Conservation (phyloP, 2,113 vertebrate genomes). For the Paratilapia polleni region DNA sequence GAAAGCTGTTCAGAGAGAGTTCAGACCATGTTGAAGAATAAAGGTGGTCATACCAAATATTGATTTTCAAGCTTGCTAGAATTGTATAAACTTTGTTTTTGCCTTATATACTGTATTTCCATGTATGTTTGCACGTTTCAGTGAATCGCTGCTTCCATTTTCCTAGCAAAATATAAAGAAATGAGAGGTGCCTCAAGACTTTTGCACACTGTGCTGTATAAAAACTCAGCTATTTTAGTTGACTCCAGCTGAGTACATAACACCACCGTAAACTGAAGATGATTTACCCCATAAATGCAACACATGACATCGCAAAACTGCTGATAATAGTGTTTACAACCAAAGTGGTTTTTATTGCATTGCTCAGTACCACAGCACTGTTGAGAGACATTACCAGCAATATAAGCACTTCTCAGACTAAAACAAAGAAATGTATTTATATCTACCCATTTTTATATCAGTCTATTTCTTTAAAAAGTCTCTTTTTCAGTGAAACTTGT, state of each 20-base stretch:
- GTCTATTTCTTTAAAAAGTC: not conserved
- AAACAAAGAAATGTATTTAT: too few species aligned
- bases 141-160: too few species aligned
- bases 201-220: not conserved
- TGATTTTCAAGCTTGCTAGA: too few species aligned
- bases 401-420: accelerated
- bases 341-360: conserved; percentile 6
- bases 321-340: conserved; percentile 26
- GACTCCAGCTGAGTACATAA: not conserved
- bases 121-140: too few species aligned
- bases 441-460: not conserved
- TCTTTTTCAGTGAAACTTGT: not conserved
- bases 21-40: too few species aligned
- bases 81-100: too few species aligned
- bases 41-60: too few species aligned
- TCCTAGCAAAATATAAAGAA: too few species aligned
- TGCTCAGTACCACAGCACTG: conserved; percentile 22
- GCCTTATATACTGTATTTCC: too few species aligned
- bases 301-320: not conserved
- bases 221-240: not conserved
- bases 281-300: not conserved
- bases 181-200: not conserved
- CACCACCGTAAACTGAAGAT: not conserved
- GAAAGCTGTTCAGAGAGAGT: too few species aligned
- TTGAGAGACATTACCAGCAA: not conserved